These are phyloP conservation scores for Acanthaster planci DNA, from an alignment of 35 echinoderm and acorn worm species.

Conservation along the genomic window DNA sequence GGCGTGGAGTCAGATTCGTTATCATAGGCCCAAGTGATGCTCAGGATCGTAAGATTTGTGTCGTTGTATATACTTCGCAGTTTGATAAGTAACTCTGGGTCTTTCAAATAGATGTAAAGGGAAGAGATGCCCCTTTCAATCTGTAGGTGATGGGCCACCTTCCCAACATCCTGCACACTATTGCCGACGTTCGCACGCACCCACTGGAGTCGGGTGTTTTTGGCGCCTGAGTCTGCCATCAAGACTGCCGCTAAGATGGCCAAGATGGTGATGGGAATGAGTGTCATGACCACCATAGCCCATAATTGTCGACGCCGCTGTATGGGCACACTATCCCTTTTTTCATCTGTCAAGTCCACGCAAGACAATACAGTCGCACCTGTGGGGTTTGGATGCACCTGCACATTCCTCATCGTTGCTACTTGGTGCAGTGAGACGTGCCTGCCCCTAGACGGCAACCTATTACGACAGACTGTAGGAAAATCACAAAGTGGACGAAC, in stretches of 20 bases:
- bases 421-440: background rate
- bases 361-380: background rate
- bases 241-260: constrained; percentile 5
- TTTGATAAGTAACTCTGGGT: background rate
- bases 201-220: background rate
- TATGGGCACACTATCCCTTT: background rate
- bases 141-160: constrained; percentile 51
- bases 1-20: background rate
- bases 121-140: constrained; percentile 55
- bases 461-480: no score
- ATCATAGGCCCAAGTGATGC: constrained; percentile 15
- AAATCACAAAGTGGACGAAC: no score
- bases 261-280: constrained; percentile 21
- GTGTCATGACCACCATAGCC: constrained; percentile 35
- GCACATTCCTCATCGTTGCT: background rate
- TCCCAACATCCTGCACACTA: constrained; percentile 49
- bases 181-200: background rate
- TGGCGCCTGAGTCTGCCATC: background rate
- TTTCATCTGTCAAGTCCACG: background rate
- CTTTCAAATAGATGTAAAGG: constrained; percentile 35
- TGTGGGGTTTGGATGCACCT: background rate
- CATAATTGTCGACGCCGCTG: background rate
- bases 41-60: constrained; percentile 33
- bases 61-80: constrained; percentile 27
- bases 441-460: no score